Conservation (phyloP, 1,140 invertebrate species). For the Lucilia cuprina region DNA sequence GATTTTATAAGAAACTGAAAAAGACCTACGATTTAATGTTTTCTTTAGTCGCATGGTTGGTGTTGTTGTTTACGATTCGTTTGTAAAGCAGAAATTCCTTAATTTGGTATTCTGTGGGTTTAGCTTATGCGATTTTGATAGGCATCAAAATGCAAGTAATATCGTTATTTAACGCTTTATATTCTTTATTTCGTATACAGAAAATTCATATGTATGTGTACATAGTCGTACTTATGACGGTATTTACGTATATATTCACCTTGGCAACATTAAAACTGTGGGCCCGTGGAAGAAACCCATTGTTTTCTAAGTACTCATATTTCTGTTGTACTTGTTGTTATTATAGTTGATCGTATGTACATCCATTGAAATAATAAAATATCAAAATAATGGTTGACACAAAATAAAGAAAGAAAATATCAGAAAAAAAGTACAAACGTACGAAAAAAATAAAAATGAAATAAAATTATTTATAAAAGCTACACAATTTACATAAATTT, state of each 20-base stretch:
- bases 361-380: neutral
- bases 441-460: neutral
- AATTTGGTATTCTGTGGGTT: slow-evolving; percentile 34
- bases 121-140: slow-evolving; percentile 28
- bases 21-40: slow-evolving; percentile 26
- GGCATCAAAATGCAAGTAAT: slow-evolving; percentile 34
- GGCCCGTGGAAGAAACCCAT: slow-evolving; percentile 18
- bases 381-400: neutral
- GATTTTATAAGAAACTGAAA: neutral
- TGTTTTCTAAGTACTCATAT: slow-evolving; percentile 26
- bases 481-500: neutral
- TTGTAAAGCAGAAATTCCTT: slow-evolving; percentile 15
- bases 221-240: neutral
- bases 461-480: neutral
- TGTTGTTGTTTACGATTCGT: neutral
- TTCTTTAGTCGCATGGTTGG: neutral
- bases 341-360: neutral
- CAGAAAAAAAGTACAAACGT: too few species aligned
- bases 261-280: neutral
- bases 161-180: slow-evolving; percentile 34
- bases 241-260: neutral
- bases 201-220: neutral
- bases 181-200: neutral
- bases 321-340: slow-evolving; percentile 14
- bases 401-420: neutral